Evolutionary conservation across 1,140 invertebrate species (phyloP).

Genomic region (Sycobia sp.): DNA sequence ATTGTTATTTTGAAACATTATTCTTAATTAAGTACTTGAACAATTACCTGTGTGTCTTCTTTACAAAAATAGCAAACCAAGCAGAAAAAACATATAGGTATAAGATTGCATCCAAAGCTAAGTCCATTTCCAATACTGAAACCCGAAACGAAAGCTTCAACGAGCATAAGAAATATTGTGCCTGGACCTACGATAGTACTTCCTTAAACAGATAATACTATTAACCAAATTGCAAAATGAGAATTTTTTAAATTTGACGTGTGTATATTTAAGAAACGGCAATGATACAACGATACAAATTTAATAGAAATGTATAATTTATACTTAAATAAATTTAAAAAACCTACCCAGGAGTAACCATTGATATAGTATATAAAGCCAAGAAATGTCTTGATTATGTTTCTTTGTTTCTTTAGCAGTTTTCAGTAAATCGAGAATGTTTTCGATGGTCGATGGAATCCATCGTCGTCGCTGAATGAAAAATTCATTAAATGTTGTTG

Average conservation of each 20-base stretch:
- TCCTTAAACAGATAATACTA: constrained; percentile 63
- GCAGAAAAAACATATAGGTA: constrained; percentile 77
- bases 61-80: constrained; percentile 76
- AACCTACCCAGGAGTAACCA: constrained; percentile 63
- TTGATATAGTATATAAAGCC: constrained; percentile 83
- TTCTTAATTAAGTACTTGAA: too few species aligned
- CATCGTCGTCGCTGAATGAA: constrained; percentile 86
- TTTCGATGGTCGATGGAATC: constrained; percentile 89
- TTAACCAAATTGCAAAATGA: too few species aligned
- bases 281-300: too few species aligned
- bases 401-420: constrained; percentile 76
- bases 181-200: constrained; percentile 82
- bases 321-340: not conserved
- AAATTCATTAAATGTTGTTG: constrained; percentile 87
- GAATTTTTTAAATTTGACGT: too few species aligned
- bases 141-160: constrained; percentile 83
- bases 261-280: too few species aligned
- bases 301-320: not conserved
- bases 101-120: constrained; percentile 79
- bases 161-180: constrained; percentile 89
- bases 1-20: too few species aligned
- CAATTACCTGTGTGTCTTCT: constrained; percentile 71
- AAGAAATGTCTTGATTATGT: constrained; percentile 86
- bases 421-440: constrained; percentile 81
- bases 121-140: constrained; percentile 79